Evolutionary conservation across 2,888 invertebrate species (phyloP).

Genomic region (Spodoptera littoralis): DNA sequence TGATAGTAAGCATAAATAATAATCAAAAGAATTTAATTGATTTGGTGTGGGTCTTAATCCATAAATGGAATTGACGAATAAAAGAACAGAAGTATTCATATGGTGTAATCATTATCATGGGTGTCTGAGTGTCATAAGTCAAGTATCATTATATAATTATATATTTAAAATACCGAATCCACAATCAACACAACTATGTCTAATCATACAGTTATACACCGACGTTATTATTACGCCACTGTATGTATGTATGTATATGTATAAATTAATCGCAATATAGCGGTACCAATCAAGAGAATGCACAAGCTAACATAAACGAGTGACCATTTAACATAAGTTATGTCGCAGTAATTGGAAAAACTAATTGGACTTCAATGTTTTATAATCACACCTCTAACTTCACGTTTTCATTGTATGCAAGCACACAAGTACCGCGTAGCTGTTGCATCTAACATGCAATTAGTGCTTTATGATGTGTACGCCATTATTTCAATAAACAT

Average conservation of each 20-base stretch:
- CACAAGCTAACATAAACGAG: conserved; percentile 57
- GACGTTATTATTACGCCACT: conserved; percentile 40
- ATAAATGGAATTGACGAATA: no score
- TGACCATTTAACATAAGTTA: conserved; percentile 47
- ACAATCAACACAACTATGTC: not conserved
- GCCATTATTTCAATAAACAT: conserved; percentile 25
- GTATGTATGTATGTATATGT: conserved; percentile 27
- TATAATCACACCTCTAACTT: conserved; percentile 63
- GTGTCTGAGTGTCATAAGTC: no score
- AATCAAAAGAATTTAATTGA: no score
- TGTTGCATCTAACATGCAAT: conserved; percentile 56
- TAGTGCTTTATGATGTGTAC: conserved; percentile 45
- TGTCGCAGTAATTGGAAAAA: conserved; percentile 62
- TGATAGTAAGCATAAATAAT: no score
- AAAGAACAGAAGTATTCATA: no score
- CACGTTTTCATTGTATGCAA: conserved; percentile 72
- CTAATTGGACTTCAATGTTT: conserved; percentile 62
- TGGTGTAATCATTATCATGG: no score
- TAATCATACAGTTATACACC: conserved; percentile 18
- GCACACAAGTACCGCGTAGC: conserved; percentile 65
- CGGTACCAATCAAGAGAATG: conserved; percentile 54
- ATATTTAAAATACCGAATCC: no score
- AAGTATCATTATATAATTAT: no score
- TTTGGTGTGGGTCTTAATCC: no score
- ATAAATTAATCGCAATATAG: conserved; percentile 47